Percentiles rank a stretch among this genome's conserved stretches.
Evolutionary conservation across 2,797 vertebrate genomes (phyloP).

Genomic region (Scleropages formosus): DNA sequence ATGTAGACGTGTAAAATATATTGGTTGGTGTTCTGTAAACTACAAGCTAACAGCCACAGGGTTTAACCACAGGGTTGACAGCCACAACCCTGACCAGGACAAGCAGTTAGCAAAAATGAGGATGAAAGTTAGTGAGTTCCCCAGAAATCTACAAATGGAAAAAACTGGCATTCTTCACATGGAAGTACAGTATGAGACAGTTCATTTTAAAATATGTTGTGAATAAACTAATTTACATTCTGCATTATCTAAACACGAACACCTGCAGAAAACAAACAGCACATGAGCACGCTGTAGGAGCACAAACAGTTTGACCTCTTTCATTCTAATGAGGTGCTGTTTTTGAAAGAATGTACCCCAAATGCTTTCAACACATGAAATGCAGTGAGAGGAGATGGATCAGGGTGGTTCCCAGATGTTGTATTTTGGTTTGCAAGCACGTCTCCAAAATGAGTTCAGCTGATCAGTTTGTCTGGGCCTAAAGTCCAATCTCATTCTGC

Average conservation of each 20-base stretch:
- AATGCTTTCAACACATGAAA: neutral
- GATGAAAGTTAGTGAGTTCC: neutral
- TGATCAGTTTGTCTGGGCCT: too few relatives aligned
- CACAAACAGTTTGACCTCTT: too few relatives aligned
- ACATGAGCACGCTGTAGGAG: neutral
- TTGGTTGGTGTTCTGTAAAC: neutral
- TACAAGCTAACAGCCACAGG: conserved; percentile 3
- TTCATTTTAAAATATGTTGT: neutral
- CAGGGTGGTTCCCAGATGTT: neutral
- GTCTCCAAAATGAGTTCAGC: neutral
- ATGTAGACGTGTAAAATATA: too few relatives aligned
- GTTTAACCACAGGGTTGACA: too few relatives aligned
- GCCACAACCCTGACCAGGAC: neutral
- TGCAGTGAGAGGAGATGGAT: neutral
- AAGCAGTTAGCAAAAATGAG: neutral
- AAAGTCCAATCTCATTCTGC: too few relatives aligned
- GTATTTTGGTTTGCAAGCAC: conserved; percentile 8
- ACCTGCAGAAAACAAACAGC: neutral
- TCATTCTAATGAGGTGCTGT: too few relatives aligned
- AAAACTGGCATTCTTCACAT: too few relatives aligned
- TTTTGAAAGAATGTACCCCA: too few relatives aligned
- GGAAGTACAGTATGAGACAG: neutral
- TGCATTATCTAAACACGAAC: neutral
- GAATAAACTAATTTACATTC: neutral
- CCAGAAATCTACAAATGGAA: conserved; percentile 9